Percentiles rank a stretch among this genome's conserved stretches.
phyloP scores from a whole-genome alignment of 64 coral and sea anemone genomes.

The Montipora capricornis region DNA sequence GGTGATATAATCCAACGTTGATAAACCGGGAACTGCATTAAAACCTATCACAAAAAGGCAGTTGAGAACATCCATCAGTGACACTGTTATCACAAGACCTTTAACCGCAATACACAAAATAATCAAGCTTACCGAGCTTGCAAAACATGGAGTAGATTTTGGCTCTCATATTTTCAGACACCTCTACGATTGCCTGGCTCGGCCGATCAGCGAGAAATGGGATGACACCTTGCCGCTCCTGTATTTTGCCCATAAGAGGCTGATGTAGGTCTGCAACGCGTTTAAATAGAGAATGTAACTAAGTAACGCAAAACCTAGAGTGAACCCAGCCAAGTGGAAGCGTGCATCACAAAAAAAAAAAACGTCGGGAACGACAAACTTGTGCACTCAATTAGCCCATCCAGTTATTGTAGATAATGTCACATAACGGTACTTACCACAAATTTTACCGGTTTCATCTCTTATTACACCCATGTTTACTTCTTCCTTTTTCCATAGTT shows the following conservation, averaged over 20 bases:
- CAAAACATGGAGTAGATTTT: slow-evolving; percentile 97
- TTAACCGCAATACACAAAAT: neutral
- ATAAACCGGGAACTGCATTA: slow-evolving; percentile 96
- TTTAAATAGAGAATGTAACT: neutral
- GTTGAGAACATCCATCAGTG: neutral
- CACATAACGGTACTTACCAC: slow-evolving; percentile 33
- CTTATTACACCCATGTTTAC: slow-evolving; percentile 74
- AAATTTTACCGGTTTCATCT: slow-evolving; percentile 68
- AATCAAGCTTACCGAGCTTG: slow-evolving; percentile 83
- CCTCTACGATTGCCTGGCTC: slow-evolving; percentile 91
- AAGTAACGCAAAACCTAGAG: neutral
- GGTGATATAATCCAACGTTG: slow-evolving; percentile 91
- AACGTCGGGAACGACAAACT: no score
- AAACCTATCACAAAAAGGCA: slow-evolving; percentile 75
- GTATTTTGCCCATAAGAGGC: slow-evolving; percentile 66
- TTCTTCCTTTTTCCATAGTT: slow-evolving; percentile 93
- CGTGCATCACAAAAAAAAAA: no score
- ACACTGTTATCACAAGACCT: neutral
- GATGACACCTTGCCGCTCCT: slow-evolving; percentile 79
- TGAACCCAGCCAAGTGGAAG: no score
- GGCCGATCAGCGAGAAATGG: slow-evolving; percentile 88
- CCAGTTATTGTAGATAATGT: no score
- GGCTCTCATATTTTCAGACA: slow-evolving; percentile 98
- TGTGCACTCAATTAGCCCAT: no score
- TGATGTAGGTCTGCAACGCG: slow-evolving; percentile 61